phyloP scores from a whole-genome alignment of 2,113 vertebrate species.

The Dendropsophus ebraccatus region DNA sequence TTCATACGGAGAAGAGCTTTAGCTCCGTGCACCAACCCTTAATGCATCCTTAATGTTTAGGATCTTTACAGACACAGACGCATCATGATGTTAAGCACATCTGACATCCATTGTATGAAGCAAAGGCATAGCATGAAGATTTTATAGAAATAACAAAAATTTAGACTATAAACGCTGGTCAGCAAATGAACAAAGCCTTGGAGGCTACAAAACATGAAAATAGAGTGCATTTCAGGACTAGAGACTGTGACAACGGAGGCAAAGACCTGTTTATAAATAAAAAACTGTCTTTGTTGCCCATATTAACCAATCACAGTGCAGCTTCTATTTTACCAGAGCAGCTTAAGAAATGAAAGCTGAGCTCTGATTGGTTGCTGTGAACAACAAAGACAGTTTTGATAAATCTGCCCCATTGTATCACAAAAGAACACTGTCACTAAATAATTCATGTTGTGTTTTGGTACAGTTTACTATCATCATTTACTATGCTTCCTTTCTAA shows the following conservation, averaged over 20 bases:
- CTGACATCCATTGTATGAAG: constrained; percentile 42
- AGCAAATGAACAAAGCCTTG: not conserved
- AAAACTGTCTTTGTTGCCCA: no score
- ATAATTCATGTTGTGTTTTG: not conserved
- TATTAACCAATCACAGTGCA: no score
- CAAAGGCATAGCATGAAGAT: not conserved
- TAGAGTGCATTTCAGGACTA: not conserved
- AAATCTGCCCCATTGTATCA: not conserved
- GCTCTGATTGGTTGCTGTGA: no score
- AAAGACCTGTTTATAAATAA: no score
- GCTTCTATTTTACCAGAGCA: no score
- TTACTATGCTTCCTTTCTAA: not conserved
- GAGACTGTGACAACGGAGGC: not conserved
- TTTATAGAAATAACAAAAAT: not conserved
- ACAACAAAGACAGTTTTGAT: no score
- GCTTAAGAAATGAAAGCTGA: no score
- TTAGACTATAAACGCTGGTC: not conserved
- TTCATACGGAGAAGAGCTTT: constrained; percentile 5
- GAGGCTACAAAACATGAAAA: constrained; percentile 16
- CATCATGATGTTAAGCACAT: constrained; percentile 5
- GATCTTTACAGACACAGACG: not conserved
- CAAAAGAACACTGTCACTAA: not conserved
- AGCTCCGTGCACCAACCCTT: not conserved
- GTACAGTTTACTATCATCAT: not conserved
- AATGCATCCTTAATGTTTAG: constrained; percentile 10